phyloP scores from a whole-genome alignment of 2,888 invertebrate species.

The Hoplodrina ambigua region DNA sequence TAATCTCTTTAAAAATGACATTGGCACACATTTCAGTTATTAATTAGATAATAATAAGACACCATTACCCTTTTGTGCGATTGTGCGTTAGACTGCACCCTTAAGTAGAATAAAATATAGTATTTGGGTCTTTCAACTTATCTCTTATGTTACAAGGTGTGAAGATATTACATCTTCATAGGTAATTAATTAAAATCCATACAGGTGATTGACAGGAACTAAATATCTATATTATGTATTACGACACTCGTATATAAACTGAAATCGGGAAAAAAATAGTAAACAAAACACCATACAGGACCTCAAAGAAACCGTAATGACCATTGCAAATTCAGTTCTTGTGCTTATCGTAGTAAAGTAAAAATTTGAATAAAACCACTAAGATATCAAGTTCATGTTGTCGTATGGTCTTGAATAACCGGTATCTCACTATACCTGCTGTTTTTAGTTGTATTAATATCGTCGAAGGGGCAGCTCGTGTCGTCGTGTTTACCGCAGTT shows the following conservation, averaged over 20 bases:
- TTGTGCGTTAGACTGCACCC: not conserved
- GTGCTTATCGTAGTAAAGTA: not conserved
- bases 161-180: not conserved
- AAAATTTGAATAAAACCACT: not conserved
- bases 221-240: too few species aligned
- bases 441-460: constrained; percentile 58
- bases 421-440: constrained; percentile 36
- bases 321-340: not conserved
- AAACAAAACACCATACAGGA: not conserved
- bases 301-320: not conserved
- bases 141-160: not conserved
- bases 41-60: not conserved
- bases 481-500: constrained; percentile 31
- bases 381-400: constrained; percentile 48
- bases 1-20: constrained; percentile 40
- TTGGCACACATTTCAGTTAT: constrained; percentile 41
- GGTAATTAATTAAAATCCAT: not conserved
- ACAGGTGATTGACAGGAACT: too few species aligned
- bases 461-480: constrained; percentile 50
- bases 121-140: not conserved
- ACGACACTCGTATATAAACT: too few species aligned
- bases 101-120: not conserved
- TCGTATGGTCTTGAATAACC: constrained; percentile 44
- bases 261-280: not conserved
- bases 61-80: not conserved